phyloP scores from a whole-genome alignment of 2,888 invertebrate genomes.

The Leptinotarsa peninsularis region DNA sequence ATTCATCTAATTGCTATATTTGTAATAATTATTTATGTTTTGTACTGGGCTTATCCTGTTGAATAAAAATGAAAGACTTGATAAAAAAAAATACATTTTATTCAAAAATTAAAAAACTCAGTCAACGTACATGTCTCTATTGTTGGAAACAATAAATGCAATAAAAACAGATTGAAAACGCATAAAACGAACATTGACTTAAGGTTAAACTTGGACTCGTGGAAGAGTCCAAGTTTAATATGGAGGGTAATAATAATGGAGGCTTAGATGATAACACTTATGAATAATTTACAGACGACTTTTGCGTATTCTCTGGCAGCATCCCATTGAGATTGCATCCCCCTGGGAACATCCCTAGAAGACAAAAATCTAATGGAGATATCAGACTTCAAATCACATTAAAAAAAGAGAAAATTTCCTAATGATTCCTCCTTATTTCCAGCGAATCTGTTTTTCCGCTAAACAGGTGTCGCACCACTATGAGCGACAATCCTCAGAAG shows the following conservation, averaged over 20 bases:
- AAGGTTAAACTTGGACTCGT: not conserved
- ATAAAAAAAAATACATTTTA: not conserved
- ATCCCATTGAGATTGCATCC: too few species aligned
- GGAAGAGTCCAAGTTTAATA: not conserved
- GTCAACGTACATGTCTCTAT: not conserved
- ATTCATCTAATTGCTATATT: too few species aligned
- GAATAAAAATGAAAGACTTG: not conserved
- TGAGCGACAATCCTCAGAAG: too few species aligned
- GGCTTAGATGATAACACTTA: not conserved
- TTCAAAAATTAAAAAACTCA: constrained; percentile 4
- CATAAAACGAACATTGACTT: not conserved
- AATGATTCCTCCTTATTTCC: too few species aligned
- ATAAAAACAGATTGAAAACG: constrained; percentile 1
- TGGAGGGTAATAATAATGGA: not conserved
- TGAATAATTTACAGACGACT: not conserved
- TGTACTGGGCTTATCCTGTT: too few species aligned
- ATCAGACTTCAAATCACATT: too few species aligned
- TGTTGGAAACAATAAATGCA: constrained; percentile 10
- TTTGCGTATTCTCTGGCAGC: not conserved
- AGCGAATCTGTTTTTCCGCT: too few species aligned
- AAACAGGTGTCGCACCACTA: too few species aligned
- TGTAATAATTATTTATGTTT: too few species aligned
- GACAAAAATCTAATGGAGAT: too few species aligned
- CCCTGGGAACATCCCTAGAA: too few species aligned
- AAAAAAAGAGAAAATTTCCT: too few species aligned